A percentile compares a stretch with the other conserved stretches of the same genome.
Evolutionary conservation across 2,797 vertebrate genomes (phyloP).

Genomic region (Oryzias sinensis): DNA sequence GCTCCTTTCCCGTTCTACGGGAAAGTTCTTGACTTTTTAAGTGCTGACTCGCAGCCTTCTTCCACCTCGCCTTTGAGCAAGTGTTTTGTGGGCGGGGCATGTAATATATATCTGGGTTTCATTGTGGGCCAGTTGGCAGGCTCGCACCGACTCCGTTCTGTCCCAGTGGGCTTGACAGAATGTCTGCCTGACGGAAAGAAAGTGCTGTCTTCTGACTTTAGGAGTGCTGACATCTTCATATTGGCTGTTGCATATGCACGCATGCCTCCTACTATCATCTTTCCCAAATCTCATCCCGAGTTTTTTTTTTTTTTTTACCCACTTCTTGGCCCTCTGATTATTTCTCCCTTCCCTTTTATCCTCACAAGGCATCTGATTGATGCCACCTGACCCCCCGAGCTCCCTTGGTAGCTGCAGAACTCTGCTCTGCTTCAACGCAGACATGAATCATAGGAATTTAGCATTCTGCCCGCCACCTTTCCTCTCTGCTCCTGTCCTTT

Average conservation of each 20-base stretch:
- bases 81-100: slow-evolving; percentile 48
- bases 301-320: slow-evolving; percentile 4
- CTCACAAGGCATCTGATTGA: slow-evolving; percentile 42
- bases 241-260: slow-evolving; percentile 10
- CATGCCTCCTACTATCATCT: slow-evolving; percentile 5
- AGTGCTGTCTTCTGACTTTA: slow-evolving; percentile 69
- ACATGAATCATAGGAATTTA: slow-evolving; percentile 52
- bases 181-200: slow-evolving; percentile 48
- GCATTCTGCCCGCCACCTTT: slow-evolving; percentile 25
- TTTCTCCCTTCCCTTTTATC: slow-evolving; percentile 12
- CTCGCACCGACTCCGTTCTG: slow-evolving; percentile 36
- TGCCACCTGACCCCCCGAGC: slow-evolving; percentile 23
- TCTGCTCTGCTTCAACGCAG: slow-evolving; percentile 41
- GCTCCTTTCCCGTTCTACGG: slow-evolving; percentile 8
- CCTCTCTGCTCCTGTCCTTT: slow-evolving; percentile 6
- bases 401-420: slow-evolving; percentile 28
- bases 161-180: slow-evolving; percentile 57
- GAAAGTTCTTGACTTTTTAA: slow-evolving; percentile 22
- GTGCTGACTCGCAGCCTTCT: slow-evolving; percentile 35
- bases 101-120: slow-evolving; percentile 57
- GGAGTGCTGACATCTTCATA: slow-evolving; percentile 72
- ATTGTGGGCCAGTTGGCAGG: slow-evolving; percentile 33
- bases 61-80: slow-evolving; percentile 29
- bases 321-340: not conserved
- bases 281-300: slow-evolving; percentile 22